Evolutionary conservation across 2,797 vertebrate species (phyloP), one percentile per base, ranked within the genome.

Genomic region (Dryobates pubescens): DNA sequence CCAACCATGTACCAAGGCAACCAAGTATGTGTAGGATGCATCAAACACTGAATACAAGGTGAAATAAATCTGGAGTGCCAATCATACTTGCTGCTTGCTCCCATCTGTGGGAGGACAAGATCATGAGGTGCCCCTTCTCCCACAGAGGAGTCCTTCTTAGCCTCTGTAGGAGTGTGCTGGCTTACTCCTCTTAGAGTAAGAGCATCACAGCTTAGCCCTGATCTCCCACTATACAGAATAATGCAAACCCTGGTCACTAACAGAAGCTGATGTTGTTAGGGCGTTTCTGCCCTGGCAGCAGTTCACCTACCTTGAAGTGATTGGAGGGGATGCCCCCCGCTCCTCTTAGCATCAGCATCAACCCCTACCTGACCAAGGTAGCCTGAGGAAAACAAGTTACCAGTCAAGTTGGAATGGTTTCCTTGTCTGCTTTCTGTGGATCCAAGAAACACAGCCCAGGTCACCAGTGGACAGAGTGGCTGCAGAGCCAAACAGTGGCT

Each of bases 111-210:
- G 23, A 56, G 15, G 6, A 29, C 16, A 63, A 36, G 30, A 68
- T 26, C 7, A 0, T 36, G 63, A 86, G 51, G 17, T 59, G 19
- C 17, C n/a, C 47, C 65, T 89, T 18, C 19, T 64, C 19, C 47
- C 14, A 13, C 0, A 3, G 2, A 51, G 19, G 19, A 67, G 57
- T 61, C 9, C 43, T 71, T n/a, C n/a, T 67, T 22, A 10, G 54
- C 14, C 47, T 58, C 34, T 68, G 3, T 43, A 8, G 19, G 19
- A 64, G 29, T 0, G 0, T 73, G 57, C 18, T 90, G 32, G 32
- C 26, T 79, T 4, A 2, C 14, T 38, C 32, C 18, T 32, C 10
- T 24, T 13, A 2, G 15, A 12, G 4, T 12, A 38, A 36, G n/a
- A 76, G 24, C 30, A 34, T 70, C 3, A 1, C 29, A 84, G 17